Percentiles rank a stretch among this genome's conserved stretches.
Conservation (phyloP, 1,140 invertebrate genomes). For the Lordiphosa mommai region DNA sequence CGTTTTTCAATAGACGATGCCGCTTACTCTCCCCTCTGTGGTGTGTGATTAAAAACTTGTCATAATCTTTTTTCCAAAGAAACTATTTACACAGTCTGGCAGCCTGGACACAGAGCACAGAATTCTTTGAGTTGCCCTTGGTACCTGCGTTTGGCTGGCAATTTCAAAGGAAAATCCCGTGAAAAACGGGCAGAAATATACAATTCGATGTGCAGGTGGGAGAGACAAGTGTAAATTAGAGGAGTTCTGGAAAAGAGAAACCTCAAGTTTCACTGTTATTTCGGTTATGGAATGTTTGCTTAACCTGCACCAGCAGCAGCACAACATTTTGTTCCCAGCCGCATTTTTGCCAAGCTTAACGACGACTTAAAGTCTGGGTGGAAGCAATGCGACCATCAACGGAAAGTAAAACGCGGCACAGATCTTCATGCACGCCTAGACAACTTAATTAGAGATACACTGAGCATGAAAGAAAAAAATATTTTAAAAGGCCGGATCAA, state of each 20-base stretch:
- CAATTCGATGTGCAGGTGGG: conserved; percentile 33
- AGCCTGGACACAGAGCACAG: conserved; percentile 12
- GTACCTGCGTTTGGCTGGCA: conserved; percentile 35
- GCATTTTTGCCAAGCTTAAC: conserved; percentile 61
- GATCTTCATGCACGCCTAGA: conserved; percentile 61
- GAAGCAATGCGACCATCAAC: conserved; percentile 29
- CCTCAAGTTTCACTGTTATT: conserved; percentile 43
- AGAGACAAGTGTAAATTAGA: conserved; percentile 65
- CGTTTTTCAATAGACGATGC: conserved; percentile 63
- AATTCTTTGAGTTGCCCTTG: conserved; percentile 33
- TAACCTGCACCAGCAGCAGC: conserved; percentile 17
- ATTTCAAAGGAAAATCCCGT: conserved; percentile 60
- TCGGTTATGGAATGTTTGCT: conserved; percentile 17
- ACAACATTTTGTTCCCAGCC: conserved; percentile 31
- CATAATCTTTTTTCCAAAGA: conserved; percentile 73
- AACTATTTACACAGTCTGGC: conserved; percentile 60
- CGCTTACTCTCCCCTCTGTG: conserved; percentile 7
- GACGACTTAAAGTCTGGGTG: conserved; percentile 3
- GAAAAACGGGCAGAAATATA: conserved; percentile 41
- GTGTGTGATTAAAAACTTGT: conserved; percentile 68
- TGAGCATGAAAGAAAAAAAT: neutral
- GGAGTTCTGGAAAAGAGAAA: conserved; percentile 21
- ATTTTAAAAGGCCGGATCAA: neutral
- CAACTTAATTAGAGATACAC: conserved; percentile 60
- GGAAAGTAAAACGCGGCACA: conserved; percentile 64